Conservation (phyloP, 2,113 vertebrate species). For the Muntiacus muntjak region DNA sequence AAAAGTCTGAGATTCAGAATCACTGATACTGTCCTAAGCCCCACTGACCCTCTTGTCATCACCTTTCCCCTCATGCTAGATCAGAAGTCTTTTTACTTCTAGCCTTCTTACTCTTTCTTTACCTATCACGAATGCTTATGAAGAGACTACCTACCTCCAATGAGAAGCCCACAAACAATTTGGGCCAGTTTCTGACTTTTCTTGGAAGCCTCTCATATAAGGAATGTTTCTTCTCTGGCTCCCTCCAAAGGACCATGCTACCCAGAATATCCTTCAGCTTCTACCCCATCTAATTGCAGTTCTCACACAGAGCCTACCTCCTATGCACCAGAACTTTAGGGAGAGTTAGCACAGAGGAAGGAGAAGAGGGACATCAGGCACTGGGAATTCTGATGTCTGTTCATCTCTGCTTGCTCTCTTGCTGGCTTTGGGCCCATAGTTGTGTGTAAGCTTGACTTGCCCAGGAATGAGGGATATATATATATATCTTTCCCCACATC, state of each 20-base stretch:
- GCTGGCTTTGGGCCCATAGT: background rate
- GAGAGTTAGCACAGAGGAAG: background rate
- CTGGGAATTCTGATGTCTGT: background rate
- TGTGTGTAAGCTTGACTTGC: background rate
- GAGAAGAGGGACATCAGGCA: background rate
- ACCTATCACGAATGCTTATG: background rate
- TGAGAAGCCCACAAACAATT: background rate
- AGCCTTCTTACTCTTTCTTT: conserved; percentile 13
- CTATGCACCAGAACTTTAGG: background rate
- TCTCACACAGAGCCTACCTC: background rate
- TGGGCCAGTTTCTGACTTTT: conserved; percentile 7
- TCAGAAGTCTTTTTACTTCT: conserved; percentile 30
- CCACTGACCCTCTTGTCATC: background rate
- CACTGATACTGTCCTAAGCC: background rate
- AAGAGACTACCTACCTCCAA: background rate
- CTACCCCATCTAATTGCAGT: background rate
- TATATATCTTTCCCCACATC: background rate
- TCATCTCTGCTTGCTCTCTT: background rate
- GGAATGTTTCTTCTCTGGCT: background rate
- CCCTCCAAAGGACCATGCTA: background rate
- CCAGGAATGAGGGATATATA: background rate
- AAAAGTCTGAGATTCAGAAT: background rate
- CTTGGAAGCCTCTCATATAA: background rate
- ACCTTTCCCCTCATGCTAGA: background rate
- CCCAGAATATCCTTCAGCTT: background rate